Evolutionary conservation across 2,113 vertebrate genomes (phyloP), one percentile per base, ranked within the genome.

Genomic region (Uropsilus gracilis): DNA sequence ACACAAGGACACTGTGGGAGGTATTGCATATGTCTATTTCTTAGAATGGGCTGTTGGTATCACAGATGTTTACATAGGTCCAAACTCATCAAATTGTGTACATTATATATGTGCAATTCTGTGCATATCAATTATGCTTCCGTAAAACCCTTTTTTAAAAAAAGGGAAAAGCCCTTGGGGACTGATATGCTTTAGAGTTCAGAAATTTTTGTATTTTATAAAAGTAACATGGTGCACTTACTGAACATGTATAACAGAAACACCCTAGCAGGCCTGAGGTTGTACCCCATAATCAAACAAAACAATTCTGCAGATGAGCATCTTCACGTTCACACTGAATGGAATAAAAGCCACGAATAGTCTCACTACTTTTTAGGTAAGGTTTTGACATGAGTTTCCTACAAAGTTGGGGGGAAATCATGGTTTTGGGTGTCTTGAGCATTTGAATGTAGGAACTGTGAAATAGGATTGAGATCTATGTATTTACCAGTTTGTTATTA

Each of bases 201-300:
- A 57, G 44, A 78, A 39, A 71, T 50, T 64, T 89, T 89, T 37
- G 2, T 88, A 44, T 85, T 85, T 96, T 89, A 55, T 59, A 78
- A 57, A 97, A 92, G 53, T 61, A 42, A 8, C 28, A 42, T 24
- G 16, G 32, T 46, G 1, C 48, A 86, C 9, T 91, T 90, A 76
- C 5, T 68, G 81, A 84, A 34, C 3, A 16, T 37, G 7, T 68
- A 8, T 72, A 17, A 55, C 57, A 57, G 14, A 88, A 81, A 64
- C 11, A 77, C 42, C 18, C 44, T 14, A 85, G 16, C 7, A 13
- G 17, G 1, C 50, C 26, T 82, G 16, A 10, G 37, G 8, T 16
- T 87, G 32, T 3, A 12, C 18, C 34, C 87, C 16, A 13, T 57
- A 81, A 63, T 68, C 64, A 93, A 72, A 75, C 34, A 50, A 44